phyloP scores from a whole-genome alignment of 2,888 invertebrate species.

The Asteroscopus sphinx region DNA sequence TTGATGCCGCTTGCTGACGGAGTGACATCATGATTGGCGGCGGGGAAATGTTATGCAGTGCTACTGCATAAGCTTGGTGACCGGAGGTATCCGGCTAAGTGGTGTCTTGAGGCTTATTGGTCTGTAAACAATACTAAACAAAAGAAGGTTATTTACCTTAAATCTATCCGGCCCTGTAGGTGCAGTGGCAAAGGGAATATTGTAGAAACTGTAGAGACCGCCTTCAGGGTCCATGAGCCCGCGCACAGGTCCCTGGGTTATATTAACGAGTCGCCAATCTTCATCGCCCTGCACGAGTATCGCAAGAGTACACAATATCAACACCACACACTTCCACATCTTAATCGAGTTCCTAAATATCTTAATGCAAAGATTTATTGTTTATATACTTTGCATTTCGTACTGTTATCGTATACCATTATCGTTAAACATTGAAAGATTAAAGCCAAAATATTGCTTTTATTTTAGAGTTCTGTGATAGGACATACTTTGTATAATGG shows the following conservation, averaged over 20 bases:
- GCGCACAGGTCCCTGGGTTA: constrained; percentile 65
- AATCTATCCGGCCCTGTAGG: constrained; percentile 68
- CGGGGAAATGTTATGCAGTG: too few species aligned
- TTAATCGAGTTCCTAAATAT: background rate
- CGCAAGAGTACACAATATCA: constrained; percentile 17
- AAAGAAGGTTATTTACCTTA: constrained; percentile 46
- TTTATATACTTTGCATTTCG: background rate
- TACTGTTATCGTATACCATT: constrained; percentile 30
- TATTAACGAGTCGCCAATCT: constrained; percentile 53
- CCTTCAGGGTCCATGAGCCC: constrained; percentile 61
- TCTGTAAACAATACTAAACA: too few species aligned
- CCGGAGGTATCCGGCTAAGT: too few species aligned
- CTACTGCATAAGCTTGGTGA: too few species aligned
- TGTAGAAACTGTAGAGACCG: constrained; percentile 65
- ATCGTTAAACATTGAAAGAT: background rate
- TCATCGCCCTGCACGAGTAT: constrained; percentile 22
- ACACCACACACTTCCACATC: constrained; percentile 26
- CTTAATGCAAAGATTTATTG: background rate
- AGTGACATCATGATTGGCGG: too few species aligned
- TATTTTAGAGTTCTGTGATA: background rate
- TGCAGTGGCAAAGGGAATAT: constrained; percentile 75
- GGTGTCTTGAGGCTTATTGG: too few species aligned
- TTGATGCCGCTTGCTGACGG: too few species aligned
- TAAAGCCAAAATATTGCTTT: background rate
- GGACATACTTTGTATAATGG: background rate